phyloP scores from a whole-genome alignment of 92 coral and sea anemone genomes.

The Nematostella vectensis region DNA sequence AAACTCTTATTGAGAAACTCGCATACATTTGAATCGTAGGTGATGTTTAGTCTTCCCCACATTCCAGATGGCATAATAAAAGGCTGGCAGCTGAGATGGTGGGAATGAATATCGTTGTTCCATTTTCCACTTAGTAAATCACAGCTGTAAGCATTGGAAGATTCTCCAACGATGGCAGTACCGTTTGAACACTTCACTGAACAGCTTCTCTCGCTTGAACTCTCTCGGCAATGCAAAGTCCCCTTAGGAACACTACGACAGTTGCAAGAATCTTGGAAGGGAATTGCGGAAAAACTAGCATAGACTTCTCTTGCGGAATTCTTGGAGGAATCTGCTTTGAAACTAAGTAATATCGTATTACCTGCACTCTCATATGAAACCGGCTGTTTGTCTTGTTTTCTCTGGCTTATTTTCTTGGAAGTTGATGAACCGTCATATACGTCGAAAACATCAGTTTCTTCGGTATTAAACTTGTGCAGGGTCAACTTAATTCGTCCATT shows the following conservation, averaged over 20 bases:
- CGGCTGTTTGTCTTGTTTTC: background rate
- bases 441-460: slow-evolving; percentile 15
- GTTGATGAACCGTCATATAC: slow-evolving; percentile 39
- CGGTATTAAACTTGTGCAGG: slow-evolving; percentile 9
- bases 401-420: slow-evolving; percentile 11
- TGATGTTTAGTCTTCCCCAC: slow-evolving; percentile 11
- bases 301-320: slow-evolving; percentile 2
- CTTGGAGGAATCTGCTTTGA: slow-evolving; percentile 10
- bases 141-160: slow-evolving; percentile 23
- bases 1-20: background rate
- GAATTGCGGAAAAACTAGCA: slow-evolving; percentile 6
- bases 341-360: slow-evolving; percentile 32
- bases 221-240: slow-evolving; percentile 28
- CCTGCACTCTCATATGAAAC: slow-evolving; percentile 21
- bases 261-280: slow-evolving; percentile 38
- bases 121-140: slow-evolving; percentile 40
- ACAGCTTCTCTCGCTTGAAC: slow-evolving; percentile 24
- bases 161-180: slow-evolving; percentile 17
- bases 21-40: slow-evolving; percentile 22
- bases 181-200: slow-evolving; percentile 29
- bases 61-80: slow-evolving; percentile 14
- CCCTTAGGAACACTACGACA: slow-evolving; percentile 52
- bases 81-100: slow-evolving; percentile 14
- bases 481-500: slow-evolving; percentile 22
- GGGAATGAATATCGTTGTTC: slow-evolving; percentile 23